A percentile compares a stretch with the other conserved stretches of the same genome.
phyloP scores from a whole-genome alignment of 2,797 vertebrate species.

The Sebastolobus alascanus region DNA sequence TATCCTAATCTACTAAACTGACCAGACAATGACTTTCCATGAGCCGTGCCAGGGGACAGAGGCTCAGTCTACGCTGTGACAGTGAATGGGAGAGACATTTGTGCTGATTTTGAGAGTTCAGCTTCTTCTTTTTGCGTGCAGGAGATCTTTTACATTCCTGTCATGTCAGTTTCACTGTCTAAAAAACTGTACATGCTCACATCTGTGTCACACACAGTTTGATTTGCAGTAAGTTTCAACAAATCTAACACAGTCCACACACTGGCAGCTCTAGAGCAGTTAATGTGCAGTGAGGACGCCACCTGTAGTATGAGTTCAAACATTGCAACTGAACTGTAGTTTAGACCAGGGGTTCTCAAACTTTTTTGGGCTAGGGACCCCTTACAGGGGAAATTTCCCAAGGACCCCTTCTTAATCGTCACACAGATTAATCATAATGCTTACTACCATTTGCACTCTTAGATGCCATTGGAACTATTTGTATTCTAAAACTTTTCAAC shows the following conservation, averaged over 20 bases:
- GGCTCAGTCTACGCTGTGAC: neutral
- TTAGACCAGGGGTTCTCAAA: no score
- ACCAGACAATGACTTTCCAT: conserved; percentile 18
- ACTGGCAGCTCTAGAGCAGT: neutral
- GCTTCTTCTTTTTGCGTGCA: neutral
- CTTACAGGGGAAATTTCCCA: no score
- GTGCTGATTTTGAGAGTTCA: neutral
- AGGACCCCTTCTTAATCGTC: no score
- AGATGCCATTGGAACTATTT: no score
- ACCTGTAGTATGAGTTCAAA: conserved; percentile 65
- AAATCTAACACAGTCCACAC: neutral
- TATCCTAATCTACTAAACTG: conserved; percentile 60
- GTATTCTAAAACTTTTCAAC: no score
- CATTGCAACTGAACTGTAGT: conserved; percentile 24
- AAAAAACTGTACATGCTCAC: neutral
- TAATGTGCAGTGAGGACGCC: conserved; percentile 50
- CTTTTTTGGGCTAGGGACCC: no score
- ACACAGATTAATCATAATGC: no score
- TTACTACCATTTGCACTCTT: no score
- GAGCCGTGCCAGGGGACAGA: neutral
- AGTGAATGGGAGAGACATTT: neutral
- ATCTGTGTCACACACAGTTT: neutral
- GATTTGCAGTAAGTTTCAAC: neutral
- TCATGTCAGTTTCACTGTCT: neutral
- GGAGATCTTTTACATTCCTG: neutral